These are phyloP conservation scores for Drosophila navojoa DNA, from an alignment of 1,140 invertebrate species.

Conservation along the genomic window DNA sequence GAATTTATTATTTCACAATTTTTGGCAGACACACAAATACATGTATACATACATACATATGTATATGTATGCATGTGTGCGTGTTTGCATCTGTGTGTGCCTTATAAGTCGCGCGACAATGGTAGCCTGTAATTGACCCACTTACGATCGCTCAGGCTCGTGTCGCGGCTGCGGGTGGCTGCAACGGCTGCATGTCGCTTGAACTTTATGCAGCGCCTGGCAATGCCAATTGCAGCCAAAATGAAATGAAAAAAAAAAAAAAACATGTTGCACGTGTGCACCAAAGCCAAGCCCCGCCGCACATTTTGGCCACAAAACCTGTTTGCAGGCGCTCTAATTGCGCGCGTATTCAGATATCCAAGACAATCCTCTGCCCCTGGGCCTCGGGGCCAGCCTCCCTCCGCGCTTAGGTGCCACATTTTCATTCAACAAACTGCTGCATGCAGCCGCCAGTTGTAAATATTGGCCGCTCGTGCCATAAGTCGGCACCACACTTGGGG, in stretches of 20 bases:
- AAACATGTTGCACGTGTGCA: slow-evolving; percentile 37
- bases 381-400: neutral
- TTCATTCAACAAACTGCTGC: slow-evolving; percentile 76
- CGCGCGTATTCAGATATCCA: slow-evolving; percentile 36
- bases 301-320: slow-evolving; percentile 38
- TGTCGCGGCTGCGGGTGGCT: slow-evolving; percentile 40
- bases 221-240: slow-evolving; percentile 37
- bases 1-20: slow-evolving; percentile 77
- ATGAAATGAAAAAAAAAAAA: neutral
- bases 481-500: slow-evolving; percentile 38
- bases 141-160: slow-evolving; percentile 40
- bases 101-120: slow-evolving; percentile 63
- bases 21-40: slow-evolving; percentile 34
- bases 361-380: neutral
- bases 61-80: neutral
- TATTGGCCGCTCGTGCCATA: slow-evolving; percentile 51
- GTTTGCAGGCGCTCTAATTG: slow-evolving; percentile 75
- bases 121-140: slow-evolving; percentile 78
- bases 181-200: slow-evolving; percentile 29
- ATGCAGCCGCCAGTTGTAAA: slow-evolving; percentile 69
- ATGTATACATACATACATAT: slow-evolving; percentile 11
- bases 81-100: slow-evolving; percentile 3
- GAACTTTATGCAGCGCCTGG: slow-evolving; percentile 61
- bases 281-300: slow-evolving; percentile 34
- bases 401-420: slow-evolving; percentile 51